Conservation (phyloP, 2,797 vertebrate genomes). For the Lindbergichthys nudifrons region DNA sequence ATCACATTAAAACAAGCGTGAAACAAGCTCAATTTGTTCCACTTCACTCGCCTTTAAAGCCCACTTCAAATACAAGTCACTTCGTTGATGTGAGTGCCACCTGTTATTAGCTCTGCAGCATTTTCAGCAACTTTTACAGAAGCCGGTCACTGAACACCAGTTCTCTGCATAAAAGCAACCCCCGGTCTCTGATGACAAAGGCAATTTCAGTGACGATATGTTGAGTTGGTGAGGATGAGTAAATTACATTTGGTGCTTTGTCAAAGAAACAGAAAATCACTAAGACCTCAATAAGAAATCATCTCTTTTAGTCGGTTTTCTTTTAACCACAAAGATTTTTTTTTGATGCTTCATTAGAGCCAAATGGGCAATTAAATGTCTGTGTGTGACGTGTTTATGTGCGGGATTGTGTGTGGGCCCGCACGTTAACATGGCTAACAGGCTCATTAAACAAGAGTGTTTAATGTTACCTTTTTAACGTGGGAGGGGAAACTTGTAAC, state of each 20-base stretch:
- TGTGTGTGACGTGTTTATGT: conserved; percentile 56
- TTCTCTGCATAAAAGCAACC: neutral
- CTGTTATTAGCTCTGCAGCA: conserved; percentile 1
- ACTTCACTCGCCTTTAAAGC: conserved; percentile 54
- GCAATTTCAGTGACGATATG: neutral
- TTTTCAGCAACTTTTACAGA: conserved; percentile 23
- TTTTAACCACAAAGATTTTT: conserved; percentile 12
- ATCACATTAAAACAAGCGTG: conserved; percentile 56
- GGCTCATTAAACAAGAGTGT: conserved; percentile 77
- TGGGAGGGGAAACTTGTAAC: conserved; percentile 68
- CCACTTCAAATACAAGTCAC: conserved; percentile 44
- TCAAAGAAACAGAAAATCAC: conserved; percentile 1
- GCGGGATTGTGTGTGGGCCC: conserved; percentile 49
- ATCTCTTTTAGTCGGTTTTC: conserved; percentile 7
- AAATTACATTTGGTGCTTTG: neutral
- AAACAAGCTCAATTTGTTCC: conserved; percentile 71
- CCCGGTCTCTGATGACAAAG: neutral
- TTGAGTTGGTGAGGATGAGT: neutral
- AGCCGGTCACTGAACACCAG: neutral
- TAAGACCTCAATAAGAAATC: neutral
- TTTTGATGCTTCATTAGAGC: conserved; percentile 52
- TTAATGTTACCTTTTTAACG: conserved; percentile 59
- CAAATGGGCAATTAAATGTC: conserved; percentile 54
- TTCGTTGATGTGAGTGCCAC: neutral
- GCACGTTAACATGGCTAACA: conserved; percentile 49